Percentiles rank a stretch among this genome's conserved stretches.
These are phyloP conservation scores for Magallana nippona DNA, from an alignment of 2,888 invertebrate species.

Conservation along the genomic window DNA sequence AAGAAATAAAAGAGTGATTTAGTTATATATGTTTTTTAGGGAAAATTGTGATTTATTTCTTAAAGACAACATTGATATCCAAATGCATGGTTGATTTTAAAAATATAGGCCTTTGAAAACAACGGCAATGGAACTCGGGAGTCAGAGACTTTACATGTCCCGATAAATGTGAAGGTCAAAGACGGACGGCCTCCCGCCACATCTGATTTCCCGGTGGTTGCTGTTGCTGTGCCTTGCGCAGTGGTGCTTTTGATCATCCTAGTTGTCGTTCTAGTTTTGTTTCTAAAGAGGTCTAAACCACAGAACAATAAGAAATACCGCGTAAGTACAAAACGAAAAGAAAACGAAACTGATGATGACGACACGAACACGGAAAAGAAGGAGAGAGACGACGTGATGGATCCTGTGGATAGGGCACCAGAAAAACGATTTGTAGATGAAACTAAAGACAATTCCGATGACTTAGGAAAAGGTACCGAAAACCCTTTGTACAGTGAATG, in stretches of 20 bases:
- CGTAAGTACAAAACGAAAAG: neutral
- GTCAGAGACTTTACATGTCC: neutral
- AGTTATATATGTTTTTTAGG: no score
- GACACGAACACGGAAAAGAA: neutral
- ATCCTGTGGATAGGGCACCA: slow-evolving; percentile 9
- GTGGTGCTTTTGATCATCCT: neutral
- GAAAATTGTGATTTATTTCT: no score
- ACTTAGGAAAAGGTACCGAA: neutral
- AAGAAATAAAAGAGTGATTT: no score
- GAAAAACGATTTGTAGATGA: slow-evolving; percentile 21
- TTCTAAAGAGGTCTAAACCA: neutral
- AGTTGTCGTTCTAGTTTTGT: neutral
- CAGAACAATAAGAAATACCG: slow-evolving; percentile 17
- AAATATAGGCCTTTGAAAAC: neutral
- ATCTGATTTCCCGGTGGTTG: slow-evolving; percentile 7
- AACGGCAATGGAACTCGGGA: neutral
- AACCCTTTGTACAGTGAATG: neutral
- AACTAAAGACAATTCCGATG: neutral
- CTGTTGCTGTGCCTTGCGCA: neutral
- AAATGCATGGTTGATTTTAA: neutral
- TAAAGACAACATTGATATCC: no score
- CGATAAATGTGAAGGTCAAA: neutral
- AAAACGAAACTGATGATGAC: neutral
- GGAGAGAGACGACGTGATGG: neutral
- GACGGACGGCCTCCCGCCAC: neutral